phyloP scores from a whole-genome alignment of 1,140 invertebrate genomes.

The Thaumetopoea pityocampa region DNA sequence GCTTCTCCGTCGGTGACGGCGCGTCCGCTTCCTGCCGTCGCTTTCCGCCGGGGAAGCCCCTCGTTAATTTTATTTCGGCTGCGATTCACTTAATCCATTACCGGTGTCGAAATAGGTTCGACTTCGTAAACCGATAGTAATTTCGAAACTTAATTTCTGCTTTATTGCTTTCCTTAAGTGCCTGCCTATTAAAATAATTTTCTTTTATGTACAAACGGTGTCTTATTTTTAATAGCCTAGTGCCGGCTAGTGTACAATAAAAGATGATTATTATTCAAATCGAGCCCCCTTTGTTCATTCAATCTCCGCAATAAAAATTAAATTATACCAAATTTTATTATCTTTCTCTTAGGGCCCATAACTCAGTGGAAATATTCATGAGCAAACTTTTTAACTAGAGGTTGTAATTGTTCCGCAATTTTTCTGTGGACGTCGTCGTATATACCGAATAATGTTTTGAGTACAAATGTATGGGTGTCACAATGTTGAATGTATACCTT shows the following conservation, averaged over 20 bases:
- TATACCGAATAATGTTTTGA: conserved; percentile 15
- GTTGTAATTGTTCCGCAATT: conserved; percentile 34
- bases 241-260: conserved; percentile 22
- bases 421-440: conserved; percentile 16
- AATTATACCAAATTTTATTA: conserved; percentile 56
- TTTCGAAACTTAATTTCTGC: conserved; percentile 4
- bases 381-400: conserved; percentile 47
- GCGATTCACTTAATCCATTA: conserved; percentile 51
- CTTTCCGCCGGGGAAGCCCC: conserved; percentile 48
- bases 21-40: conserved; percentile 45
- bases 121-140: conserved; percentile 2
- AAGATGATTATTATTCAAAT: conserved; percentile 48
- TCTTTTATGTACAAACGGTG: too few species aligned
- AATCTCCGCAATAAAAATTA: conserved; percentile 50
- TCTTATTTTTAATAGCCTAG: conserved; percentile 10
- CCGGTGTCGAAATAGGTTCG: conserved; percentile 26
- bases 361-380: conserved; percentile 57
- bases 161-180: neutral
- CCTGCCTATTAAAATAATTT: too few species aligned
- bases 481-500: too few species aligned
- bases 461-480: conserved; percentile 2
- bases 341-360: conserved; percentile 49
- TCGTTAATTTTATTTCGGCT: conserved; percentile 66
- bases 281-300: conserved; percentile 42
- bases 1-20: conserved; percentile 39